A percentile compares a stretch with the other conserved stretches of the same genome.
Conservation (phyloP, 1,140 invertebrate species). For the Plectus sambesii region DNA sequence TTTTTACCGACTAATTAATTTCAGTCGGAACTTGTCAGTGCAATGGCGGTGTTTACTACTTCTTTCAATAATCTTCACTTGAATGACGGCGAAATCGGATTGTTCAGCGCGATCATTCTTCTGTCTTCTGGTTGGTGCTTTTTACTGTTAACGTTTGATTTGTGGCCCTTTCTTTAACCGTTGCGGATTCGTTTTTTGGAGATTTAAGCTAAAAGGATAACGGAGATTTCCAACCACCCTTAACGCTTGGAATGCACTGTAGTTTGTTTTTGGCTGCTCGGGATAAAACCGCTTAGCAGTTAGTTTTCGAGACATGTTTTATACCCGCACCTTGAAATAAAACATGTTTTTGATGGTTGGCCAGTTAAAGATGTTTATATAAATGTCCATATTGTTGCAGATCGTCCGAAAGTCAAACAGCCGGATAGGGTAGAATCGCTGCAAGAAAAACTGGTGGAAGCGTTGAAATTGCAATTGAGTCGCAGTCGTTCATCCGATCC, state of each 20-base stretch:
- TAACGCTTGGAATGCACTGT: too few species aligned
- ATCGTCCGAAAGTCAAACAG: background rate
- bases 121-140: conserved; percentile 59
- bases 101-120: conserved; percentile 74
- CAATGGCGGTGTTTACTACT: conserved; percentile 53
- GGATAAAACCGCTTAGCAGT: too few species aligned
- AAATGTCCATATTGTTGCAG: background rate
- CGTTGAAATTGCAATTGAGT: background rate
- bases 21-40: conserved; percentile 61
- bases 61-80: conserved; percentile 60
- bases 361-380: too few species aligned
- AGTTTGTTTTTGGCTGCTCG: too few species aligned
- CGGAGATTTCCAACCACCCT: too few species aligned
- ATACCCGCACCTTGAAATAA: too few species aligned
- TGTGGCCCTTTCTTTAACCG: background rate
- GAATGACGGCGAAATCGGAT: conserved; percentile 75
- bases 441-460: background rate
- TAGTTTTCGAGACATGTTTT: too few species aligned
- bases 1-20: conserved; percentile 21
- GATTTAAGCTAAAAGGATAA: too few species aligned
- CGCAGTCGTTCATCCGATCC: background rate
- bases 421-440: background rate
- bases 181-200: too few species aligned
- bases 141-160: conserved; percentile 3
- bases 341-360: too few species aligned